Conservation (phyloP, 35 echinoderm and acorn worm species). For the Lytechinus variegatus region DNA sequence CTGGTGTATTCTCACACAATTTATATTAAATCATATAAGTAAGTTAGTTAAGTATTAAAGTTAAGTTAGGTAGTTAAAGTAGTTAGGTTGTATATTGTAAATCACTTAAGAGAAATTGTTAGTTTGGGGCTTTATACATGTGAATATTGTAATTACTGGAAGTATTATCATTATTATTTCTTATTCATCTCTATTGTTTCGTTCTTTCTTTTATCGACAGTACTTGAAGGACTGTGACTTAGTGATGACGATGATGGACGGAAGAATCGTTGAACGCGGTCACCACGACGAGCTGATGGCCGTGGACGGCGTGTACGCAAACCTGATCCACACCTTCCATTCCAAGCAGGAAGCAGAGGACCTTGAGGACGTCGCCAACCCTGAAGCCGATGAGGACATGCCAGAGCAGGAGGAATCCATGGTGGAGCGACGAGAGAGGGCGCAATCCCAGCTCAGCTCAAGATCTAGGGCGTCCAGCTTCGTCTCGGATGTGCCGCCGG, state of each 20-base stretch:
- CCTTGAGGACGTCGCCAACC: conserved; percentile 51
- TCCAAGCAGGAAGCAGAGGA: conserved; percentile 79
- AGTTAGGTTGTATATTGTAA: too few relatives aligned
- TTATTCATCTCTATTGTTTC: too few relatives aligned
- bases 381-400: conserved; percentile 53
- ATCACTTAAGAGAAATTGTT: too few relatives aligned
- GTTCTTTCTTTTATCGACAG: conserved; percentile 35
- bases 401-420: conserved; percentile 56
- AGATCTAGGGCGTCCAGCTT: conserved; percentile 61
- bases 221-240: conserved; percentile 93
- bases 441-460: conserved; percentile 61
- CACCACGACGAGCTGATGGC: conserved; percentile 80
- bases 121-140: too few relatives aligned
- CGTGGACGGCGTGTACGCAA: conserved; percentile 68
- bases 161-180: too few relatives aligned
- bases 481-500: conserved; percentile 28
- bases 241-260: conserved; percentile 76
- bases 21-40: too few relatives aligned
- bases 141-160: too few relatives aligned
- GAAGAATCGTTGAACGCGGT: conserved; percentile 87
- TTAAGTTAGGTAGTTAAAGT: too few relatives aligned
- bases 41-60: too few relatives aligned
- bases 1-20: too few relatives aligned
- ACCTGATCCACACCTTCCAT: conserved; percentile 85
- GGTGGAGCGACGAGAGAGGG: conserved; percentile 50